These are phyloP conservation scores for Spea hammondii DNA, from an alignment of 2,797 vertebrate genomes.

Conservation along the genomic window DNA sequence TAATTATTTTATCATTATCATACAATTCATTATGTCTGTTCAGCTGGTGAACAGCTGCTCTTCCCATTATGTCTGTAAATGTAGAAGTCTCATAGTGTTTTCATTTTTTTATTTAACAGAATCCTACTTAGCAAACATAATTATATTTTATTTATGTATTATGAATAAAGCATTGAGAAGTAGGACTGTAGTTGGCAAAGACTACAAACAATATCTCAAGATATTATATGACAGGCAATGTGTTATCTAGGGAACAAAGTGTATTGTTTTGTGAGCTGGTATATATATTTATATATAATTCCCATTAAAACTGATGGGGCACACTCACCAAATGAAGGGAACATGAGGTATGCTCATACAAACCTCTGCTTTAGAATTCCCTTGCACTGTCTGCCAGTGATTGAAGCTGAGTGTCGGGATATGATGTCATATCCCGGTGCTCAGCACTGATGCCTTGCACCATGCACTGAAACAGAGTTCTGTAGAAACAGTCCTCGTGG, in stretches of 20 bases:
- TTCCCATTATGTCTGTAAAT: slow-evolving; percentile 10
- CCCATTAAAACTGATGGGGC: too few species aligned
- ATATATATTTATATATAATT: too few species aligned
- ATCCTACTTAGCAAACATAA: not conserved
- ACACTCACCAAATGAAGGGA: too few species aligned
- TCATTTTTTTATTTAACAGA: slow-evolving; percentile 16
- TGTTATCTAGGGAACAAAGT: not conserved
- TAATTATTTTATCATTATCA: slow-evolving; percentile 3
- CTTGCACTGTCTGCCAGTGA: too few species aligned
- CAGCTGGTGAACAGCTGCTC: slow-evolving; percentile 45
- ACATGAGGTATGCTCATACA: too few species aligned
- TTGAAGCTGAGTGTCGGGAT: too few species aligned
- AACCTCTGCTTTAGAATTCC: too few species aligned
- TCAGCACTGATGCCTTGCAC: too few species aligned
- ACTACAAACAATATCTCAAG: not conserved
- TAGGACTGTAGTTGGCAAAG: not conserved
- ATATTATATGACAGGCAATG: not conserved
- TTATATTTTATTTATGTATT: not conserved
- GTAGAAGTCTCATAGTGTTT: slow-evolving; percentile 6
- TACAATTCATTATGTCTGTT: not conserved
- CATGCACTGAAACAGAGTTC: too few species aligned
- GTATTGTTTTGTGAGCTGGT: too few species aligned
- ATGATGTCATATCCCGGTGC: too few species aligned
- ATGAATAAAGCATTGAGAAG: not conserved
- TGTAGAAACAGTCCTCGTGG: too few species aligned